Base-by-base conservation (phyloP, 2,113 vertebrate genomes). In the Lasiurus borealis region DNA sequence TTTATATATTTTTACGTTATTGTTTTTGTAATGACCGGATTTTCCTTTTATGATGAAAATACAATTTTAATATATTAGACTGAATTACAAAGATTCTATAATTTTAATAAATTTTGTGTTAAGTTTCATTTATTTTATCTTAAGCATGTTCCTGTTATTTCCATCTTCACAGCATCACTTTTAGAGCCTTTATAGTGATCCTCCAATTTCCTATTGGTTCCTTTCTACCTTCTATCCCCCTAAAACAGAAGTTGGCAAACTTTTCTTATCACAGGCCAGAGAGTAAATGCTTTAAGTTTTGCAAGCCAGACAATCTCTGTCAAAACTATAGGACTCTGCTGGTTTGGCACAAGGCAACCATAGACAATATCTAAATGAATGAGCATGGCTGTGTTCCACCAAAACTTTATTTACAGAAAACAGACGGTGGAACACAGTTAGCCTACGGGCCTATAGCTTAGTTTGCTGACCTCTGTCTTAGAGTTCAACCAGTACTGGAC, bases 361-460 rank as follows among this genome's bases (percentile, higher is more conserved):
- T 2, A 57, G 46, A 18, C 1, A 54, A 66, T 11, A 71, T 14
- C 16, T 40, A 87, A 72, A 57, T 95, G 34, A 92, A 64, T 68
- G 12, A 91, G 40, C 15, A 16, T 6, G 13, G 13, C 21, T 69
- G 8, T 57, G 10, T 81, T 75, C 48, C 54, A 87, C 73, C 62
- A 83, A 87, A 94, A 80, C 11, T 40, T 87, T 52, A 73, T 90
- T 97, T 85, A 93, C n/a, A 84, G 82, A 93, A 85, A 68, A 31
- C 15, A 83, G 69, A n/a, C 15, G 29, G 46, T 1, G 0, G 46
- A 44, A 16, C 40, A 69, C n/a, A 91, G 16, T 62, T 50, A 14
- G 84, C 21, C 88, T 40, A 13, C 0, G 48, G 52, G 18, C 31
- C 44, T 8, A 10, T 12, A 62, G 29, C 64, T 88, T 54, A 40